Base-by-base conservation (phyloP, 2,113 vertebrate species). In the Perca flavescens region DNA sequence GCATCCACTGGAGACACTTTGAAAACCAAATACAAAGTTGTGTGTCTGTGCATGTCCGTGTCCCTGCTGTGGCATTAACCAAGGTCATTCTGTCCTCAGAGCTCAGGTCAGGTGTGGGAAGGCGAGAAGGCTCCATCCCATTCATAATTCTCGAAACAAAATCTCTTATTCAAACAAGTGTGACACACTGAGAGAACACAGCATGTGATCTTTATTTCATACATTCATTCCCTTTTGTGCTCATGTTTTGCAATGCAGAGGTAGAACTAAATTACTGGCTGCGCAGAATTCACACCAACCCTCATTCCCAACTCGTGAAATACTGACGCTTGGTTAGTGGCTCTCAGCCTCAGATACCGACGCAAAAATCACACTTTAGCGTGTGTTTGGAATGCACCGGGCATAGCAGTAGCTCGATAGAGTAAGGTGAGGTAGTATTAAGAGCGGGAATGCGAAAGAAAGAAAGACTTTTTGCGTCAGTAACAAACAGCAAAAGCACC, bases 121-220 rank as follows among this genome's bases (percentile, higher is more conserved):
- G 34, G 34, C 2, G 22, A 11, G 28, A 63, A 70, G 34, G 53
- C 17, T 19, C 19, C 28, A 16, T 56, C 28, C 47, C 22, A 56
- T 69, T 82, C 25, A 56, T 64, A 52, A 50, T 21, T 43, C 22
- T 72, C 15, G 43, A 63, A 22, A 0, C 0, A 1, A 64, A n/a
- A 63, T 17, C 0, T 66, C 36, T 67, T n/a, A 53, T 85, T 75
- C 69, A 84, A 54, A 63, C 17, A 16, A 22, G n/a, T 25, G 22
- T 1, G 25, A 40, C 28, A 62, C 21, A 3, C 5, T 5, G 11
- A 49, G 9, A 15, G 14, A 25, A 25, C 21, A 11, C 17, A 4
- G 50, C 28, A 28, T 19, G n/a, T 22, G 17, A 58, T 25, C 47
- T 67, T 31, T 53, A 15, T 49, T 64, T 76, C 11, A 40, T 2